Evolutionary conservation across 2,113 vertebrate genomes (phyloP).

Genomic region (Micromys minutus): DNA sequence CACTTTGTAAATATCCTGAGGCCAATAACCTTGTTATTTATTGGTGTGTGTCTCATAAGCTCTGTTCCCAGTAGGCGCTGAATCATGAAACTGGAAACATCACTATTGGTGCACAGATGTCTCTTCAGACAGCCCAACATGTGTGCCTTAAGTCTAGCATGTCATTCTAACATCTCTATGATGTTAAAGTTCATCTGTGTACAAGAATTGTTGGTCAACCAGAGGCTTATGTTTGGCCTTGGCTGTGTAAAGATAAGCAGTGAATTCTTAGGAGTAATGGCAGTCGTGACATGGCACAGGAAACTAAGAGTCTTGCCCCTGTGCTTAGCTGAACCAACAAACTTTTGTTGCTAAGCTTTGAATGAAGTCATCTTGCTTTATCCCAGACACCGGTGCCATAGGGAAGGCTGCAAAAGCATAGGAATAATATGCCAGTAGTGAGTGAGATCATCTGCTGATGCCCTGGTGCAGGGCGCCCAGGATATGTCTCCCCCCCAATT

Average conservation of each 20-base stretch:
- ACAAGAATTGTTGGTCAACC: not conserved
- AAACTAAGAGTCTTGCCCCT: not conserved
- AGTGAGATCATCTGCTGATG: not conserved
- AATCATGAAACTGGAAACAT: not conserved
- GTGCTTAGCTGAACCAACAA: not conserved
- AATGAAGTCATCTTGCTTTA: not conserved
- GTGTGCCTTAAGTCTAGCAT: not conserved
- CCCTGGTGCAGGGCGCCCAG: not conserved
- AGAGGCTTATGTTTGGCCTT: not conserved
- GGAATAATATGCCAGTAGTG: not conserved
- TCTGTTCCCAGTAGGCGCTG: not conserved
- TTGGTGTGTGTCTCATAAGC: not conserved
- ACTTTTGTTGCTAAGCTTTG: not conserved
- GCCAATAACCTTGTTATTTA: not conserved
- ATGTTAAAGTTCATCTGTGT: not conserved
- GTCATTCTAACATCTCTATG: not conserved
- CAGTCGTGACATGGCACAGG: not conserved
- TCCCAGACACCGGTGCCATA: not conserved
- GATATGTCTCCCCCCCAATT: not conserved
- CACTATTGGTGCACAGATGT: not conserved
- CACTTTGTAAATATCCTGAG: not conserved
- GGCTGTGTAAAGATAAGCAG: not conserved
- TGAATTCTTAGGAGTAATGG: not conserved
- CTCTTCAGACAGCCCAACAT: not conserved
- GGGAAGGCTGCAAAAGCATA: not conserved